These are phyloP conservation scores for Gila orcuttii DNA, from an alignment of 2,113 vertebrate genomes.

Conservation along the genomic window DNA sequence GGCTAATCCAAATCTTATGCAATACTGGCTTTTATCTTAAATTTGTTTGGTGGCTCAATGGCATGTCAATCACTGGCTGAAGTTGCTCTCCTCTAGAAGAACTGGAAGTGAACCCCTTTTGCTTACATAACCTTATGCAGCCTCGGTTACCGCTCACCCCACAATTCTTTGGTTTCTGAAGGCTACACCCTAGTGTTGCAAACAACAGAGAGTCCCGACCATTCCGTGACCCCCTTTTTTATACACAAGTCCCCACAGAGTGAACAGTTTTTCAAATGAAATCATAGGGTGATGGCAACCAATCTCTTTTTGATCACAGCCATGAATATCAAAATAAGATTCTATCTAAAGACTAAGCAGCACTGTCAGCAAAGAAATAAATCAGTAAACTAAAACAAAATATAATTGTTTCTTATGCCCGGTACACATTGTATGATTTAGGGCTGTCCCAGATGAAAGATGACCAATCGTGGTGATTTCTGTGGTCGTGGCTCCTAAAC, in stretches of 20 bases:
- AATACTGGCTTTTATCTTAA: slow-evolving; percentile 50
- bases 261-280: slow-evolving; percentile 13
- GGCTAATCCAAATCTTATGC: slow-evolving; percentile 70
- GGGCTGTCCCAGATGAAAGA: no score
- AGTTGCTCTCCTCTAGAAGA: slow-evolving; percentile 67
- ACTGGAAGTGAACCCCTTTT: slow-evolving; percentile 24
- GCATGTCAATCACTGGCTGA: slow-evolving; percentile 16
- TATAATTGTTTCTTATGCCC: background rate
- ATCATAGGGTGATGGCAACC: slow-evolving; percentile 26
- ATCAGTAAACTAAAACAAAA: slow-evolving; percentile 1
- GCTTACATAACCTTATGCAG: background rate
- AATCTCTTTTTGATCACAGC: slow-evolving; percentile 6
- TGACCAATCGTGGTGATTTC: no score
- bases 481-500: no score
- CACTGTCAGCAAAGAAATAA: slow-evolving; percentile 18
- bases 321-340: slow-evolving; percentile 18
- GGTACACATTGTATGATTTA: no score
- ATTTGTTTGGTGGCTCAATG: slow-evolving; percentile 26
- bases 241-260: slow-evolving; percentile 13
- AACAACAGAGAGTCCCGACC: slow-evolving; percentile 3
- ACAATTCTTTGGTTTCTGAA: slow-evolving; percentile 10
- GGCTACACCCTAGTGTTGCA: slow-evolving; percentile 16
- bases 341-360: slow-evolving; percentile 9
- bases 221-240: background rate
- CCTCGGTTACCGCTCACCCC: background rate